Evolutionary conservation across 2,888 invertebrate species (phyloP).

Genomic region (Iphiclides podalirius): DNA sequence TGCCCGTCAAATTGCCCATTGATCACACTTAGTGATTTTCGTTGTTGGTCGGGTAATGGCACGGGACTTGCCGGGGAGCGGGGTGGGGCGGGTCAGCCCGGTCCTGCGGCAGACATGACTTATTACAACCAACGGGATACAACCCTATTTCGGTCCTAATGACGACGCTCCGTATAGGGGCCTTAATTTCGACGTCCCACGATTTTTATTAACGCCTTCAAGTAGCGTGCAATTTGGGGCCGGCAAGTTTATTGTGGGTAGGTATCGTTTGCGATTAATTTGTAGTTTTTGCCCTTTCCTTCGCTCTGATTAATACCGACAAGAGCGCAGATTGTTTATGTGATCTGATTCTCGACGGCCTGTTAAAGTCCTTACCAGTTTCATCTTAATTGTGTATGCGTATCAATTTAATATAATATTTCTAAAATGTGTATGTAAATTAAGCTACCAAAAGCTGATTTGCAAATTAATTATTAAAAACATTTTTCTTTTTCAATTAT

Average conservation of each 20-base stretch:
- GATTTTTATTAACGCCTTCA: constrained; percentile 76
- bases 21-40: constrained; percentile 65
- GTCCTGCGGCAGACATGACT: constrained; percentile 77
- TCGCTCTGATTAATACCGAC: constrained; percentile 25
- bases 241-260: constrained; percentile 49
- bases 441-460: too few relatives aligned
- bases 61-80: constrained; percentile 38
- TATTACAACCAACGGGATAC: constrained; percentile 76
- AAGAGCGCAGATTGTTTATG: constrained; percentile 14
- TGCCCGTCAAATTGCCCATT: constrained; percentile 71
- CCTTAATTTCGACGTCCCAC: constrained; percentile 76
- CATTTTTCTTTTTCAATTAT: too few relatives aligned
- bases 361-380: too few relatives aligned
- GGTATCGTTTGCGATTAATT: constrained; percentile 39
- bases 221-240: constrained; percentile 65
- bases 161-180: constrained; percentile 68
- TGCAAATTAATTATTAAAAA: too few relatives aligned
- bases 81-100: constrained; percentile 40
- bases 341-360: neutral
- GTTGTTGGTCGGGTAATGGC: constrained; percentile 51
- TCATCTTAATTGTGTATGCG: too few relatives aligned
- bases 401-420: too few relatives aligned
- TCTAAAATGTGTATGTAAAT: too few relatives aligned
- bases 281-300: constrained; percentile 31
- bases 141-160: constrained; percentile 77